Conservation (phyloP, 1,140 invertebrate genomes). For the Meloidogyne hapla region DNA sequence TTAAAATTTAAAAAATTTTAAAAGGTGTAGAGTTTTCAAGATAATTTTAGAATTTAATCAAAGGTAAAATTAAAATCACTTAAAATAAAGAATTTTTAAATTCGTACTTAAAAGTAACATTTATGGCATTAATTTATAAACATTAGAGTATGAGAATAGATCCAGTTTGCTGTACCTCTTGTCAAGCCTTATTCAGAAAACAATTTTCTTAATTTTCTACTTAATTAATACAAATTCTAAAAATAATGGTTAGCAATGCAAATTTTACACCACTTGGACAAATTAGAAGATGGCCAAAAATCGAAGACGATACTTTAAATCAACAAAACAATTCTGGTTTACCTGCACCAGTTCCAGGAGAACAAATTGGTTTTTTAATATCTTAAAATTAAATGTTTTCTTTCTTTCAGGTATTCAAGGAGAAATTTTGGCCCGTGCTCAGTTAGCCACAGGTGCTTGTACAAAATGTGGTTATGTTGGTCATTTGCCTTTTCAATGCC, state of each 20-base stretch:
- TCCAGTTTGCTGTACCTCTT: too few relatives aligned
- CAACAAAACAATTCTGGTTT: background rate
- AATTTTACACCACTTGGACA: slow-evolving; percentile 40
- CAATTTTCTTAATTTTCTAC: background rate
- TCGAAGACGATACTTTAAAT: slow-evolving; percentile 2
- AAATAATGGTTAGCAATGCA: slow-evolving; percentile 18
- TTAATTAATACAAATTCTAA: background rate
- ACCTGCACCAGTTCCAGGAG: background rate
- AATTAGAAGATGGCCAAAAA: slow-evolving; percentile 22
- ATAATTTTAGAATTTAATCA: too few relatives aligned
- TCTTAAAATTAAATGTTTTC: too few relatives aligned
- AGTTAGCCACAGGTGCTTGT: slow-evolving; percentile 36
- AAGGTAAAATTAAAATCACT: too few relatives aligned
- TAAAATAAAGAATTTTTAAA: background rate
- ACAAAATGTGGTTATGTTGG: slow-evolving; percentile 41
- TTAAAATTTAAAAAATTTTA: too few relatives aligned
- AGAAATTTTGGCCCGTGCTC: slow-evolving; percentile 34
- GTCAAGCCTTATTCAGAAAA: too few relatives aligned
- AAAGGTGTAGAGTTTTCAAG: too few relatives aligned
- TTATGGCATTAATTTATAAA: background rate
- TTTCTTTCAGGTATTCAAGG: slow-evolving; percentile 25
- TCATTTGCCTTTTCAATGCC: slow-evolving; percentile 42
- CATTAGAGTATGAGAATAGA: background rate
- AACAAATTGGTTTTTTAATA: slow-evolving; percentile 1
- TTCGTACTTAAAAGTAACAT: too few relatives aligned